Conservation (phyloP, 2,888 invertebrate genomes). For the Chelonus formosanus region DNA sequence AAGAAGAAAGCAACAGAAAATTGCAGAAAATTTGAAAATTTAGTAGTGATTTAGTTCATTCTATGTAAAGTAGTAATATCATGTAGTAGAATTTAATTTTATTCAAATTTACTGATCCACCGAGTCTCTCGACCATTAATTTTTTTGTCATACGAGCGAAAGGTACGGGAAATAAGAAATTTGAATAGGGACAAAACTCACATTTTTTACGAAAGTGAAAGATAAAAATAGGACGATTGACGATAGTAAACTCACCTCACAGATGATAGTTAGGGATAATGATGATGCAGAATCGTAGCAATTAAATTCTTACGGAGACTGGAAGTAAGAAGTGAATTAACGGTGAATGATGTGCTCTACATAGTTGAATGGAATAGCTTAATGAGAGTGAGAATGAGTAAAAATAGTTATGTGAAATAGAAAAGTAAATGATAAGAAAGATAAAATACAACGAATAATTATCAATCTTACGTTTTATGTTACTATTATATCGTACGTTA, state of each 20-base stretch:
- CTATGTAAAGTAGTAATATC: too few relatives aligned
- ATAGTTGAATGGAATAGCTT: background rate
- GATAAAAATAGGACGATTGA: slow-evolving; percentile 29
- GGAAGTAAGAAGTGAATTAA: slow-evolving; percentile 7
- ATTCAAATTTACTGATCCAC: too few relatives aligned
- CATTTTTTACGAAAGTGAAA: background rate
- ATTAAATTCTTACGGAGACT: slow-evolving; percentile 46
- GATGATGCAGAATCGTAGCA: slow-evolving; percentile 43
- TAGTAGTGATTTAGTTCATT: too few relatives aligned
- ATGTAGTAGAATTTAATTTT: too few relatives aligned
- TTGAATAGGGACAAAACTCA: background rate
- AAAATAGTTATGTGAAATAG: slow-evolving; percentile 12
- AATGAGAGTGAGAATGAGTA: slow-evolving; percentile 5
- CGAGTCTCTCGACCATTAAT: too few relatives aligned
- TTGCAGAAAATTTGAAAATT: too few relatives aligned
- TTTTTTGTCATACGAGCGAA: too few relatives aligned
- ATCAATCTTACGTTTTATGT: slow-evolving; percentile 39
- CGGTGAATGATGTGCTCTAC: background rate
- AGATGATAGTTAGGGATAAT: slow-evolving; percentile 46
- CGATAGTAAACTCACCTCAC: slow-evolving; percentile 24
- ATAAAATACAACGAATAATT: slow-evolving; percentile 39
- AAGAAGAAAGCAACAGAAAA: too few relatives aligned
- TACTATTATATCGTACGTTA: slow-evolving; percentile 26
- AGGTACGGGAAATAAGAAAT: background rate
- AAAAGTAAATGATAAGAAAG: slow-evolving; percentile 9